Evolutionary conservation across 2,113 vertebrate species (phyloP).

Genomic region (Aramus guarauna): DNA sequence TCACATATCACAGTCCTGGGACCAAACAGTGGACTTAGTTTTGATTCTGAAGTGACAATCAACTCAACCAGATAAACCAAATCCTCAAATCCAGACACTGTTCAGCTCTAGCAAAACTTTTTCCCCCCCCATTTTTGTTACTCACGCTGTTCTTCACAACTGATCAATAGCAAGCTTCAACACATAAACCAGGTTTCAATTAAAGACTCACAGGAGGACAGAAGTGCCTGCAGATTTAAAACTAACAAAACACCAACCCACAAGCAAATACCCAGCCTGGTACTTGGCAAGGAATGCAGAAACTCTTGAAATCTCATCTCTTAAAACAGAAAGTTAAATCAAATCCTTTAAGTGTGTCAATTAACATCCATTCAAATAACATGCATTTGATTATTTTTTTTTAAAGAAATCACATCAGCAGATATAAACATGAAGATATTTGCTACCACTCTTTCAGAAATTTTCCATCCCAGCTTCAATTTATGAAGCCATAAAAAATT

Average conservation of each 20-base stretch:
- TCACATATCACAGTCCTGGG: background rate
- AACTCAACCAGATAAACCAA: background rate
- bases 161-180: background rate
- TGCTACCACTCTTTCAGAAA: background rate
- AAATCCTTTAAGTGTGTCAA: background rate
- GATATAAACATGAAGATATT: background rate
- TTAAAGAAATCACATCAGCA: background rate
- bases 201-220: background rate
- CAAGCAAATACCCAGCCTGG: background rate
- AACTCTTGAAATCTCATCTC: background rate
- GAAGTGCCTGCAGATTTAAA: background rate
- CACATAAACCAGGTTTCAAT: background rate
- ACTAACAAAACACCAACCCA: background rate
- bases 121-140: background rate
- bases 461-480: background rate
- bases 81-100: background rate
- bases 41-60: background rate
- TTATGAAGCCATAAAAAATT: background rate
- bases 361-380: background rate
- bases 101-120: background rate
- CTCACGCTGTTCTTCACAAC: background rate
- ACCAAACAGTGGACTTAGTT: background rate
- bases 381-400: background rate
- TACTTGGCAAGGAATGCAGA: background rate
- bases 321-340: background rate